Base-by-base conservation (phyloP, 1,140 invertebrate genomes). In the Trissolcus basalis region DNA sequence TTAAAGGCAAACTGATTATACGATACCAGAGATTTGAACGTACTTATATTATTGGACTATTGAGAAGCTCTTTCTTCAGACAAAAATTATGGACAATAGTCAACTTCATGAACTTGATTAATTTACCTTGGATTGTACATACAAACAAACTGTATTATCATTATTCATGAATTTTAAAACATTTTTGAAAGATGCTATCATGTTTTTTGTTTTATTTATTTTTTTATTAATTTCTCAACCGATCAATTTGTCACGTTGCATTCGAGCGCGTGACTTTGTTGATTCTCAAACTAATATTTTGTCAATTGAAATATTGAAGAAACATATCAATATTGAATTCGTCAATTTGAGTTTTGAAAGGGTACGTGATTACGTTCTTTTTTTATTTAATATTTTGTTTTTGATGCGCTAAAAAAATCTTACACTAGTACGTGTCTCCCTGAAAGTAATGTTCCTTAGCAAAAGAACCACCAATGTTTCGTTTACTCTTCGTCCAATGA, bases 401-500 rank as follows among this genome's bases (percentile, higher is more conserved):
- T 27, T 27, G 19, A 27, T 27, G 6, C 19, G 19, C 19, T 27
- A 27, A 27, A 1, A 27, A 27, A 27, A 27, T 27, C 19, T 27
- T 27, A 27, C 1, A 27, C 19, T 27, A 27, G 19, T 27, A 27
- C 19, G 19, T 27, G 13, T 44, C 11, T 13, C 32, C 35, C n/a
- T 16, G 19, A 59, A 47, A 47, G 48, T 43, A 14, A 39, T 27
- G 50, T 56, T 41, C 15, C 51, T 7, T 50, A 53, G 13, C 44
- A 35, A 50, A 47, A 64, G 16, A 49, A 51, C 35, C 36, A 16
- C 9, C 51, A 16, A 11, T 32, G 58, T 61, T 75, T 71, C 43
- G 54, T 70, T 64, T 44, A 43, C 36, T 64, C 77, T 60, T 77
- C 71, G 77, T 77, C 74, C 64, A 79, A 49, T 65, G 35, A 71